phyloP scores from a whole-genome alignment of 2,113 vertebrate genomes.

The Halcyon malimbica region DNA sequence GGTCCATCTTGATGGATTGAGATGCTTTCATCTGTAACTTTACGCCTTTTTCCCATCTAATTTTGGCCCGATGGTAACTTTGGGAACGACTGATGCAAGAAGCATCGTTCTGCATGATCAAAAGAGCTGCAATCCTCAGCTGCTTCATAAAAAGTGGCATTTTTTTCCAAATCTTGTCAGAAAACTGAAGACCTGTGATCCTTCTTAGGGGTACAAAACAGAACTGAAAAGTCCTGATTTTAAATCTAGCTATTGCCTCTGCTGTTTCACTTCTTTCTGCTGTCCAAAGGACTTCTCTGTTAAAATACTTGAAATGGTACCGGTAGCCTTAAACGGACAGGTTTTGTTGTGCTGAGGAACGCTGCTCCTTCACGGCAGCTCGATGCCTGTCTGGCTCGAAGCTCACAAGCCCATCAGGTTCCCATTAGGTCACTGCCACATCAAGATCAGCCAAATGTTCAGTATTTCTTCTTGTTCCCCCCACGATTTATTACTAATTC shows the following conservation, averaged over 20 bases:
- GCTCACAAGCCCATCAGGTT: not conserved
- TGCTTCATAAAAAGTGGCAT: not conserved
- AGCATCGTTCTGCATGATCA: not conserved
- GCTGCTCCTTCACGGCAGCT: not conserved
- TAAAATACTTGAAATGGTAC: not conserved
- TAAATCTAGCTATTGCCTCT: not conserved
- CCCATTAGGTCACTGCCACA: not conserved
- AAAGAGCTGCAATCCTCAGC: not conserved
- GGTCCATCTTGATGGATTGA: not conserved
- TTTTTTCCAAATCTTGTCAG: not conserved
- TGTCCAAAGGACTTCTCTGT: not conserved
- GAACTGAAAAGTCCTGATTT: not conserved
- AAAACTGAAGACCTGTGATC: not conserved
- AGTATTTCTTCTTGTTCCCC: accelerated
- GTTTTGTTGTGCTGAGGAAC: not conserved
- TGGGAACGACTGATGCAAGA: not conserved
- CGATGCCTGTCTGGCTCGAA: not conserved
- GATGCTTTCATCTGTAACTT: not conserved
- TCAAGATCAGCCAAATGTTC: not conserved
- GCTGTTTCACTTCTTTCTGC: not conserved
- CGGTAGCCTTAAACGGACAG: not conserved
- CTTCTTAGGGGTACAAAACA: not conserved
- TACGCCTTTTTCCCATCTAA: not conserved
- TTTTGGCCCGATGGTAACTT: not conserved
- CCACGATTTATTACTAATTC: not conserved